Evolutionary conservation across 2,113 vertebrate genomes (phyloP).

Genomic region (Anguilla japonica): DNA sequence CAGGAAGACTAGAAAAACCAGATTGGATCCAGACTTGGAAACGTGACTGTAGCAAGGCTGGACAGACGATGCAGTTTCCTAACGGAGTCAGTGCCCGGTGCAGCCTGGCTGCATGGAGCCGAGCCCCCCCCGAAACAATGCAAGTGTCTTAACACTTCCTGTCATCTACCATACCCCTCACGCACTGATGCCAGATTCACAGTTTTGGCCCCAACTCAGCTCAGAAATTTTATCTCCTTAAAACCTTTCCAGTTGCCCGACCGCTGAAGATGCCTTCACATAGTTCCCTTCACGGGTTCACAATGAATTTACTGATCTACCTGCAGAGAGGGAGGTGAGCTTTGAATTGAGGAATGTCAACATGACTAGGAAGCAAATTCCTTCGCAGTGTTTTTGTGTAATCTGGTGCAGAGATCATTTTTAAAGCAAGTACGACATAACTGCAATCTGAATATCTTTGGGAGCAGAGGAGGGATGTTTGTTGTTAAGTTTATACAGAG

Average conservation of each 20-base stretch:
- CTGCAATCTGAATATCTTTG: conserved; percentile 32
- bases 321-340: not conserved
- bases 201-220: not conserved
- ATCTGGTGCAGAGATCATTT: not conserved
- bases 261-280: not conserved
- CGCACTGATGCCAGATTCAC: not conserved
- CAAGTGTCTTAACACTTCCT: conserved; percentile 28
- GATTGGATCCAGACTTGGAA: not conserved
- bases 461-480: not conserved
- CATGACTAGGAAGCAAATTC: not conserved
- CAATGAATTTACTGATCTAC: not conserved
- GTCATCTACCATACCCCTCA: conserved; percentile 23
- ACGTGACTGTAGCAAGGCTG: not conserved
- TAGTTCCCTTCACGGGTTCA: too few species aligned
- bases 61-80: not conserved
- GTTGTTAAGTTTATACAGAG: conserved; percentile 13
- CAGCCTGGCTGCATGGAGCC: too few species aligned
- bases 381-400: conserved; percentile 18
- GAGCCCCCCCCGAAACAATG: conserved; percentile 37
- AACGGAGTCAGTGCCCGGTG: too few species aligned
- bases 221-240: not conserved
- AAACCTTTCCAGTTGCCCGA: not conserved
- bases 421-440: conserved; percentile 25
- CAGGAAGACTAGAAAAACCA: not conserved
- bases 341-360: not conserved